phyloP scores from a whole-genome alignment of 2,113 vertebrate species.

The Protobothrops flavoviridis region DNA sequence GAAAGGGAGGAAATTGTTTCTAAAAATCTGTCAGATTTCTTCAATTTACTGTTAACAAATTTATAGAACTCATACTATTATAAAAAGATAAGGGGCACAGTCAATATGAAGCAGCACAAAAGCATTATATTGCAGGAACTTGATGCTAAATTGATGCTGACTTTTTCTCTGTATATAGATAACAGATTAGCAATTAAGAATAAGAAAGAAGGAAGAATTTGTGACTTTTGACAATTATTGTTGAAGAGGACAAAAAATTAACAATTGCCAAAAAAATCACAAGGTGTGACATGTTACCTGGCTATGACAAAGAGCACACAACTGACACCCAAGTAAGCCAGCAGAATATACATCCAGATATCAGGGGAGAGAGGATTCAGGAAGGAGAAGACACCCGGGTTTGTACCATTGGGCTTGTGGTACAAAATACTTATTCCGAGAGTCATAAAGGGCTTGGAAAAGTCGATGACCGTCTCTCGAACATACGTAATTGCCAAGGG shows the following conservation, averaged over 20 bases:
- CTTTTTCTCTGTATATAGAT: slow-evolving; percentile 46
- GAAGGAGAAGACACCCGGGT: slow-evolving; percentile 99
- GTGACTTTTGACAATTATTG: slow-evolving; percentile 87
- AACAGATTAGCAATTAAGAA: slow-evolving; percentile 59
- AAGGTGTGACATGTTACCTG: slow-evolving; percentile 97
- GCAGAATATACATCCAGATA: slow-evolving; percentile 99
- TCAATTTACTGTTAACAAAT: slow-evolving; percentile 27
- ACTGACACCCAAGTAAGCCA: slow-evolving; percentile 99
- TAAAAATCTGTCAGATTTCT: neutral
- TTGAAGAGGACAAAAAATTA: slow-evolving; percentile 69
- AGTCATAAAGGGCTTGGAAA: slow-evolving; percentile 99
- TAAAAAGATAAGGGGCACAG: slow-evolving; percentile 49
- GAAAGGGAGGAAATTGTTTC: neutral
- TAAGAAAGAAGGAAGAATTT: slow-evolving; percentile 68
- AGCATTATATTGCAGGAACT: slow-evolving; percentile 4
- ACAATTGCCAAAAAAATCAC: slow-evolving; percentile 83
- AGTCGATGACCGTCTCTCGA: slow-evolving; percentile 99
- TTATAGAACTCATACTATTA: slow-evolving; percentile 8
- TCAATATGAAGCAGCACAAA: slow-evolving; percentile 43
- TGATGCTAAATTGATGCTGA: slow-evolving; percentile 48
- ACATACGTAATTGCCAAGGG: slow-evolving; percentile 97
- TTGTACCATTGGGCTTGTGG: slow-evolving; percentile 99
- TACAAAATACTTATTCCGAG: slow-evolving; percentile 99
- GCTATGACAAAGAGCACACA: slow-evolving; percentile 99
- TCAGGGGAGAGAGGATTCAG: slow-evolving; percentile 99